phyloP scores from a whole-genome alignment of 2,113 vertebrate species.

The Prietella phreatophila region DNA sequence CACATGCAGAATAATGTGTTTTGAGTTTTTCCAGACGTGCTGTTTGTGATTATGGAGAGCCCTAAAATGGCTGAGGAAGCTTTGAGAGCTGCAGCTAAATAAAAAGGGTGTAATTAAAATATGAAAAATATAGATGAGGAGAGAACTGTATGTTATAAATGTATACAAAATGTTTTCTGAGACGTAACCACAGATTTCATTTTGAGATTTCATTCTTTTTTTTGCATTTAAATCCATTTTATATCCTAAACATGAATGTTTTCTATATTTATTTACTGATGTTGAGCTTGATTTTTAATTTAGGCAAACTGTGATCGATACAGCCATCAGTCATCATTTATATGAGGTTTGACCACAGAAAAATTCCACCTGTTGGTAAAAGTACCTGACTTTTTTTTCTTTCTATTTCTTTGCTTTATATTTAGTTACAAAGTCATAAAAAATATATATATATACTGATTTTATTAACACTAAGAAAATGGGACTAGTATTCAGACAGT shows the following conservation, averaged over 20 bases:
- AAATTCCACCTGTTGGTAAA: not conserved
- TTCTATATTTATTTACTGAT: not conserved
- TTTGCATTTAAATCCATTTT: not conserved
- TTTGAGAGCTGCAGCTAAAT: not conserved
- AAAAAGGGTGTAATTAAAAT: not conserved
- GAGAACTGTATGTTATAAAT: not conserved
- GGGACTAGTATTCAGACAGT: too few relatives aligned
- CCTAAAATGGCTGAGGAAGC: not conserved
- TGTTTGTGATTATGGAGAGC: slow-evolving; percentile 2
- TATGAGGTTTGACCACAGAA: not conserved
- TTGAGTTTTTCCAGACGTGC: not conserved
- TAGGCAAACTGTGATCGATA: too few relatives aligned
- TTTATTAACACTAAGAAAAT: too few relatives aligned
- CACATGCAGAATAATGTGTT: not conserved
- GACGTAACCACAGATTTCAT: too few relatives aligned
- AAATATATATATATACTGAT: not conserved
- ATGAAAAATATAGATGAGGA: not conserved
- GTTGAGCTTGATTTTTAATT: not conserved
- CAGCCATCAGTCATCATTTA: not conserved
- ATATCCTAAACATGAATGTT: too few relatives aligned
- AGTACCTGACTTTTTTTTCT: not conserved
- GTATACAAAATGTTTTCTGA: too few relatives aligned
- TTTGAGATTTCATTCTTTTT: not conserved
- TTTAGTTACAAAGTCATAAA: not conserved
- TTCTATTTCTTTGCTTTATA: not conserved